phyloP scores from a whole-genome alignment of 1,140 invertebrate species.

The Pogonognathellus flavescens region DNA sequence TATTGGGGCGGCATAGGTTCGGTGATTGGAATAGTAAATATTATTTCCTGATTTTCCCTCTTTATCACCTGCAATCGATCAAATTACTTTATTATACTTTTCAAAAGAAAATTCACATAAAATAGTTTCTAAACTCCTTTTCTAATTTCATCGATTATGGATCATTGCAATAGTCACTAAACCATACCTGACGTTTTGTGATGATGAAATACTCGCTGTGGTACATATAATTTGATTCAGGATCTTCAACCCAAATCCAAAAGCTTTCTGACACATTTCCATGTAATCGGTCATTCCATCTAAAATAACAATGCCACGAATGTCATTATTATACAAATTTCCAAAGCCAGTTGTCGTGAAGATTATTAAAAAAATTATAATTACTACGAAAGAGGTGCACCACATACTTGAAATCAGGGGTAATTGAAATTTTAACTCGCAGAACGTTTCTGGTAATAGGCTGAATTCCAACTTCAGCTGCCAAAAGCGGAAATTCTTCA shows the following conservation, averaged over 20 bases:
- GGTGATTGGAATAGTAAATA: conserved; percentile 95
- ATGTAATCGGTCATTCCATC: conserved; percentile 91
- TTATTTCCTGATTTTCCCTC: conserved; percentile 84
- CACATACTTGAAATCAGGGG: conserved; percentile 81
- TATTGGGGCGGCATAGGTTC: conserved; percentile 94
- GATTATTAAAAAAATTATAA: conserved; percentile 70
- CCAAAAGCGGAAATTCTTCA: conserved; percentile 85
- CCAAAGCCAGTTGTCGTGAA: conserved; percentile 50
- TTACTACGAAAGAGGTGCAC: not conserved
- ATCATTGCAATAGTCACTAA: too few relatives aligned
- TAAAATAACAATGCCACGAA: conserved; percentile 65
- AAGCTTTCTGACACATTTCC: conserved; percentile 91
- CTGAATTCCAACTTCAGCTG: conserved; percentile 87
- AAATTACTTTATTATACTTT: not conserved
- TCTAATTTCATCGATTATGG: conserved; percentile 25
- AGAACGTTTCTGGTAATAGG: conserved; percentile 96
- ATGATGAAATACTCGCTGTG: conserved; percentile 95
- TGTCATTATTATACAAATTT: too few relatives aligned
- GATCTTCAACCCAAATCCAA: conserved; percentile 98
- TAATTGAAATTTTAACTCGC: conserved; percentile 86
- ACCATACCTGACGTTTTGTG: conserved; percentile 84
- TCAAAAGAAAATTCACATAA: conserved; percentile 7
- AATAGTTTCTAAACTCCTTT: conserved; percentile 1
- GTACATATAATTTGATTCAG: conserved; percentile 93
- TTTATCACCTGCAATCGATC: conserved; percentile 73